Base-by-base conservation (phyloP, 1,140 invertebrate species). In the Potamilus streckersoni region DNA sequence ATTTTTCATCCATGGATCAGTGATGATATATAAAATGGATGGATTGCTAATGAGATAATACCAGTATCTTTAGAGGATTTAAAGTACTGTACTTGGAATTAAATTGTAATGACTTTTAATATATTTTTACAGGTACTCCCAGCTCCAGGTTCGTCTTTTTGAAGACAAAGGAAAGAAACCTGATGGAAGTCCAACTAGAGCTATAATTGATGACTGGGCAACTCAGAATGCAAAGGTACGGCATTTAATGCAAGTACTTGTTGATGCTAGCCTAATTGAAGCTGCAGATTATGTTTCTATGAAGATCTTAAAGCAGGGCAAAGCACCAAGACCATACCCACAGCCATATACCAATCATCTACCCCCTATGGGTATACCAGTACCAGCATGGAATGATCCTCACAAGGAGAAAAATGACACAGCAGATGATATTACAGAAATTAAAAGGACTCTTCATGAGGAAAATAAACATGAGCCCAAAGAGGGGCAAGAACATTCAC, bases 161-260 rank as follows among this genome's bases (percentile, higher is more conserved):
- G 78, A 79, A 63, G 59, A 76, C 6, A 73, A 69, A 65, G 61
- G 73, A 1, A 64, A 69, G 20, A 71, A 71, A 65, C 68, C 64
- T 8, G 79, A 74, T 31, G 78, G 72, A 60, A 84, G 83, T 76
- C 73, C 81, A 2, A 83, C 83, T 1, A 77, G 73, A 77, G 12
- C 75, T 27, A 72, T 77, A 20, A 55, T 77, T 5, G 78, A 82
- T 59, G 85, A 86, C 60, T 86, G 85, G 85, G 79, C 75, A 6
- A 86, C 83, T 58, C 85, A 86, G 71, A 85, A 85, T 75, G 74
- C 84, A 5, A 72, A 69, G n/a, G 79, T 86, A 11, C 78, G 78
- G 61, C 80, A 86, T 68, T 76, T 86, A 55, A 71, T 86, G 15
- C 73, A 78, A 20, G 80, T 80, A 5, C 65, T 86, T 13, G 67